Base-by-base conservation (phyloP, 2,888 invertebrate genomes). In the Malacosoma neustria region DNA sequence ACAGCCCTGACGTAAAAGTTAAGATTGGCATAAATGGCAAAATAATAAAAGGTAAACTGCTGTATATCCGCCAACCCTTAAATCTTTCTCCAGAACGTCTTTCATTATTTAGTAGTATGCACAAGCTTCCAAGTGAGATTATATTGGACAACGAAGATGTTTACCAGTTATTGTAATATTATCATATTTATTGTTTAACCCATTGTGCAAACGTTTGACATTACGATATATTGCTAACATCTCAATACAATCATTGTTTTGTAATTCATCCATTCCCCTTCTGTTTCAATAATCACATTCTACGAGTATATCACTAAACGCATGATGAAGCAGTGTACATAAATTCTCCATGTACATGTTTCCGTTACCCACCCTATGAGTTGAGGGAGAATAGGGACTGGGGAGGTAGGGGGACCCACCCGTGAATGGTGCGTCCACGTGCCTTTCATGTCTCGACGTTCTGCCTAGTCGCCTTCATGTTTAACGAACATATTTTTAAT, bases 391-490 rank as follows among this genome's bases (percentile, higher is more conserved):
- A 11, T 29, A 11, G 30, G 35, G 12, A 7, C 11, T 30, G 14
- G 35, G 14, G 35, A 35, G 14, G 14, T 14, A 30, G 35, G 30
- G 35, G 35, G 11, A 11, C 5, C 29, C 35, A 35, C 35, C 22
- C 22, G 22, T 22, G 22, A 22, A 22, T 22, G 22, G 35, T 35
- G 35, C 35, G 30, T 22, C 35, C 51, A 44, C 46, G 45, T 52
- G 51, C 48, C 43, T 52, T 51, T 52, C 51, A 56, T 54, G 57
- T 55, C 40, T 49, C 51, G 55, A 58, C 57, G 62, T 59, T 53
- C 53, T 60, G 57, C 45, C 43, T 45, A 38, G 36, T 33, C 47
- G 42, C 40, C 41, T 46, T 46, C 48, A 48, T 48, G 50, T 52
- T 55, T 58, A 57, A 48, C 48, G 41, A 41, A 39, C 38, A 49